Percentiles rank a stretch among this genome's conserved stretches.
phyloP scores from a whole-genome alignment of 2,888 invertebrate genomes.

The Congeria kusceri region DNA sequence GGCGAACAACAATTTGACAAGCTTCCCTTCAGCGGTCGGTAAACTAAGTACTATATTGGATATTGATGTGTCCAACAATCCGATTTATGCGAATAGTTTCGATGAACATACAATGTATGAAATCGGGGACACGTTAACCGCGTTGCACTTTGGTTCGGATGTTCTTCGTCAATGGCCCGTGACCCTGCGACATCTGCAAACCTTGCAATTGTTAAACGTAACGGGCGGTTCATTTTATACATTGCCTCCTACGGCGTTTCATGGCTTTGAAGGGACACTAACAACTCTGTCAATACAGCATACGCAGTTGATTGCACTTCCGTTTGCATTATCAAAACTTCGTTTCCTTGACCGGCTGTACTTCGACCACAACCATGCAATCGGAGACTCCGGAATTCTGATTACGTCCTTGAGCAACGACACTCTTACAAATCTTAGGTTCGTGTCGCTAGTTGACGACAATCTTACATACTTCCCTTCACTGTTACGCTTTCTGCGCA shows the following conservation, averaged over 20 bases:
- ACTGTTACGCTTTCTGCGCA: slow-evolving; percentile 50
- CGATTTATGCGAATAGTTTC: slow-evolving; percentile 48
- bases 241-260: slow-evolving; percentile 63
- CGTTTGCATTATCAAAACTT: slow-evolving; percentile 58
- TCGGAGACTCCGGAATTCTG: slow-evolving; percentile 66
- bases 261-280: slow-evolving; percentile 70
- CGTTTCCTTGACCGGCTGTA: slow-evolving; percentile 50
- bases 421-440: slow-evolving; percentile 46
- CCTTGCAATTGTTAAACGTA: slow-evolving; percentile 52
- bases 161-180: slow-evolving; percentile 55
- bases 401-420: slow-evolving; percentile 60
- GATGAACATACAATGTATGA: slow-evolving; percentile 53
- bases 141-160: slow-evolving; percentile 56
- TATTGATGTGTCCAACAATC: slow-evolving; percentile 62
- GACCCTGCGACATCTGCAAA: slow-evolving; percentile 62
- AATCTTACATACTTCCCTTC: slow-evolving; percentile 65
- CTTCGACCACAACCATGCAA: slow-evolving; percentile 66
- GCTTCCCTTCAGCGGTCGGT: slow-evolving; percentile 48
- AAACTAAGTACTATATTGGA: slow-evolving; percentile 26
- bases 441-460: slow-evolving; percentile 61
- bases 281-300: slow-evolving; percentile 58
- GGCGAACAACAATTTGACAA: slow-evolving; percentile 43
- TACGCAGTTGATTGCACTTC: slow-evolving; percentile 63
- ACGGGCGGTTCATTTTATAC: slow-evolving; percentile 56
- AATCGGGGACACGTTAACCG: slow-evolving; percentile 57